Evolutionary conservation across 2,113 vertebrate genomes (phyloP).

Genomic region (Diadophis punctatus): DNA sequence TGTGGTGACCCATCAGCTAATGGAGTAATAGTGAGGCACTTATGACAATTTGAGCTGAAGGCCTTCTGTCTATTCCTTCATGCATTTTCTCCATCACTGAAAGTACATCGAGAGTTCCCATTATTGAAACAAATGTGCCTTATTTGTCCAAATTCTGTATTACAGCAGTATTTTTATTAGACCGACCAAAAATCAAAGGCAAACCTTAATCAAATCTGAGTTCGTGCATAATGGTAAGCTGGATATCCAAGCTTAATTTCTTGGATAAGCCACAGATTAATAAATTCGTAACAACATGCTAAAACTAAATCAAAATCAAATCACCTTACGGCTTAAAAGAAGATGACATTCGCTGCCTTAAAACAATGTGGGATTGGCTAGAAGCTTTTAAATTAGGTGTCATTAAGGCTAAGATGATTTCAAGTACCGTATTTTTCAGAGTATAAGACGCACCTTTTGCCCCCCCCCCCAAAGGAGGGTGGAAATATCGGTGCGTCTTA

Average conservation of each 20-base stretch:
- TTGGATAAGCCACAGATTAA: neutral
- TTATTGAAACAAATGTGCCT: neutral
- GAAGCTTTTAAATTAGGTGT: neutral
- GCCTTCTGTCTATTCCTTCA: neutral
- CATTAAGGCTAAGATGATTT: neutral
- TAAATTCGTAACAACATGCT: neutral
- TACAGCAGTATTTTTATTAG: neutral
- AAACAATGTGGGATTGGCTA: neutral
- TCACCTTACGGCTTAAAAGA: neutral
- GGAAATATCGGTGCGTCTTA: no score
- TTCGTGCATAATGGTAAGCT: neutral
- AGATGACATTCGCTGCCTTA: neutral
- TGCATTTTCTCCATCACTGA: neutral
- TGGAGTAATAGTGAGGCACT: neutral
- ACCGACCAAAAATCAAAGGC: neutral
- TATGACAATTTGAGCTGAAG: neutral
- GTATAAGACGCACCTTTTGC: no score
- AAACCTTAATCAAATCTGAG: neutral
- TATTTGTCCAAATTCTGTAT: neutral
- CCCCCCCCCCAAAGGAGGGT: no score
- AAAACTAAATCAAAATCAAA: neutral
- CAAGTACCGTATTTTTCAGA: no score
- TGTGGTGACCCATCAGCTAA: neutral
- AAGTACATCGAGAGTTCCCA: neutral
- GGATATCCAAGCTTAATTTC: neutral